Evolutionary conservation across 2,797 vertebrate genomes (phyloP).

Genomic region (Sebastes cheni): DNA sequence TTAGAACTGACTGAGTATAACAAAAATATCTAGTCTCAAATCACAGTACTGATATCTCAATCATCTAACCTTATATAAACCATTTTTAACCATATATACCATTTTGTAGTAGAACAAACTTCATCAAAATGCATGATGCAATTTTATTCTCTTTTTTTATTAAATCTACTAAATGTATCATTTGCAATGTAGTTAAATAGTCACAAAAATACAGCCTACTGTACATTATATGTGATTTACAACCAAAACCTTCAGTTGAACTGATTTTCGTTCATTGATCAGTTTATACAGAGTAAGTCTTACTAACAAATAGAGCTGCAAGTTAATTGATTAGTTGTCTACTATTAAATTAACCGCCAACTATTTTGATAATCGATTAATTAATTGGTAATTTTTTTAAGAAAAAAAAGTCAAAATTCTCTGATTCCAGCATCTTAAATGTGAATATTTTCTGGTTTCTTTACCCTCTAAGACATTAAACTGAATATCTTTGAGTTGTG

Average conservation of each 20-base stretch:
- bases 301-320: background rate
- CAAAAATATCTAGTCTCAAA: background rate
- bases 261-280: background rate
- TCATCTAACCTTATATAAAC: background rate
- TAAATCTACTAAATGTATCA: background rate
- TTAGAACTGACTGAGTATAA: background rate
- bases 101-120: background rate
- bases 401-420: no score
- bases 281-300: background rate
- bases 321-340: no score
- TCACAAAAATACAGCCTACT: background rate
- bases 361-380: no score
- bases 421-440: no score
- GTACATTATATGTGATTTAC: background rate
- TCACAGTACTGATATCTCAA: background rate
- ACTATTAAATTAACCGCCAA: no score
- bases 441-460: no score
- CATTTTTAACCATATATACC: no score
- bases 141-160: background rate
- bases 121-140: background rate
- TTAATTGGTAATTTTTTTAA: no score
- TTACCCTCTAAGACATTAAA: no score
- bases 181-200: background rate
- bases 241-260: background rate
- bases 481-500: no score